phyloP scores from a whole-genome alignment of 2,113 vertebrate species.

The Bucco capensis region DNA sequence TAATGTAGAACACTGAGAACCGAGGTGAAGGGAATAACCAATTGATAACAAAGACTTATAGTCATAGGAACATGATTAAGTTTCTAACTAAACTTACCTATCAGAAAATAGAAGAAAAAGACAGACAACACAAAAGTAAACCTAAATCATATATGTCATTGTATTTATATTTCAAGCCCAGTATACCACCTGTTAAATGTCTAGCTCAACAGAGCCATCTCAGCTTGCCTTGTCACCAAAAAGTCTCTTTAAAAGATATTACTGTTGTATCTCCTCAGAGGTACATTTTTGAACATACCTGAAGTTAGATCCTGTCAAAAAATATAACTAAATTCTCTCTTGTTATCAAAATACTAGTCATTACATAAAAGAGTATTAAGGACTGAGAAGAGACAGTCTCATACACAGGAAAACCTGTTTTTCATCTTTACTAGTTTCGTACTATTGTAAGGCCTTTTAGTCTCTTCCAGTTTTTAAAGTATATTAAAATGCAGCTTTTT shows the following conservation, averaged over 20 bases:
- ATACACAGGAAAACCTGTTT: neutral
- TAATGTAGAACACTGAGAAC: neutral
- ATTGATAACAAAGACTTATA: neutral
- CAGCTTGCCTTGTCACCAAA: neutral
- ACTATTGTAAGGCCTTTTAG: neutral
- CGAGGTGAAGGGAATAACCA: neutral
- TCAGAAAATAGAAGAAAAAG: neutral
- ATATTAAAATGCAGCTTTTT: neutral
- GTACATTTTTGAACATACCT: neutral
- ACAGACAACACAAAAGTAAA: neutral
- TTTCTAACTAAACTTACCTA: neutral
- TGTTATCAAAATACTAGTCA: neutral
- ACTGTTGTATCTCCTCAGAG: accelerated
- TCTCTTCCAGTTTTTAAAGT: neutral
- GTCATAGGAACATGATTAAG: neutral
- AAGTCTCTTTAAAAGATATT: neutral
- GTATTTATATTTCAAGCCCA: neutral
- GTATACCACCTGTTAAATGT: neutral
- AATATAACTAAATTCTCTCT: neutral
- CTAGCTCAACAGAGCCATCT: neutral
- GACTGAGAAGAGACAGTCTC: neutral
- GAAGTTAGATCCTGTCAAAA: neutral
- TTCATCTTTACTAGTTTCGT: neutral
- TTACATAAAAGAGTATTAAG: neutral
- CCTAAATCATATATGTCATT: neutral